Evolutionary conservation across 2,113 vertebrate genomes (phyloP), one percentile per base, ranked within the genome.

Genomic region (Uropsilus gracilis): DNA sequence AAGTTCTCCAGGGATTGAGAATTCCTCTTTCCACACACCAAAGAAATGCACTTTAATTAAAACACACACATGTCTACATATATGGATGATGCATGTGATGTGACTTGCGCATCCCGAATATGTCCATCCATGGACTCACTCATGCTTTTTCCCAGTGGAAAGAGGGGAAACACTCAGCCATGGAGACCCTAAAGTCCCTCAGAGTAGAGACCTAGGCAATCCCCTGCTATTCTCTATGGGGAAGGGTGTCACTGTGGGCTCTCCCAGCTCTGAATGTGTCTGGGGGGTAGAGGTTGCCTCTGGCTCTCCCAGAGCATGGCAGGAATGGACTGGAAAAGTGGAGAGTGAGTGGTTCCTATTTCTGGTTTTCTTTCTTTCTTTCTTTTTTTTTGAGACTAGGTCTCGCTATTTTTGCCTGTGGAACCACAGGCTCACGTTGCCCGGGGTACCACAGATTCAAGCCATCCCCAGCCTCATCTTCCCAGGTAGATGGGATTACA

Each of bases 21-120:
- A 93, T 91, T 91, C 59, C 83, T 96, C 50, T 91, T 95, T 63
- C 48, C 48, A 91, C 69, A 91, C 50, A 89, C 39, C 69, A 73
- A 83, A 72, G 93, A 93, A 83, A 94, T 42, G 46, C 20, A 44
- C 57, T 75, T 86, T 61, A 80, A 89, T 95, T 78, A 95, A 83
- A 92, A 95, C 39, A 59, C 26, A 18, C 73, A 7, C 22, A 10
- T 57, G 39, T 37, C 48, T 24, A 17, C 48, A 6, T 81, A 22
- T 68, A 13, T 37, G 63, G 85, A 57, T 53, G 82, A 85, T 32
- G 32, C 68, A 55, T 30, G 37, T 2, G 17, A 20, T 73, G 22
- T 50, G 32, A 68, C 11, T 37, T 5, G 3, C n/a, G 37, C n/a
- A 16, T 68, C 26, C 6, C 30, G 59, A 37, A 57, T 53, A 77